Base-by-base conservation (phyloP, 2,113 vertebrate genomes). In the Oncorhynchus keta region DNA sequence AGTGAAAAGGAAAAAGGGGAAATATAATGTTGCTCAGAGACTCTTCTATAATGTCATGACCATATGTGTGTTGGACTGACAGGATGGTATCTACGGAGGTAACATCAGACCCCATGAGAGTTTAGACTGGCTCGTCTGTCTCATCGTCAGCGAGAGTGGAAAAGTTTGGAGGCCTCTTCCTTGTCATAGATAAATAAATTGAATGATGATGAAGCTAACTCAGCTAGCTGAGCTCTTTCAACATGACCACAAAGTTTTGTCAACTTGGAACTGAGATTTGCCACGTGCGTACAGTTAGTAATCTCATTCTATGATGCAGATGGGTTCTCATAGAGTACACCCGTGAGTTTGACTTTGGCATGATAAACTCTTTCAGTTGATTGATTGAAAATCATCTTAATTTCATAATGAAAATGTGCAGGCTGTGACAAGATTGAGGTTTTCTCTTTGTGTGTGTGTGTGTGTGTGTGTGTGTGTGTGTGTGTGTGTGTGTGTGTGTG, bases 11-110 rank as follows among this genome's bases (percentile, higher is more conserved):
- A 79, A 28, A 20, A 68, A 1, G 0, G 7, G 73, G 77, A 74
- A 82, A 88, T 69, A 39, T 74, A 66, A 62, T 74, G 61, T 45
- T 20, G 55, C 39, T 45, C 39, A 45, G 39, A 45, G 39, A 45
- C 39, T 45, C 9, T 45, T 45, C 39, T 45, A 12, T 11, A 9
- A 45, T 11, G 9, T 45, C 39, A 45, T 45, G 39, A 45, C 39
- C 39, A 45, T 45, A 45, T 45, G 39, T 11, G 39, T 45, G 39
- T 45, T 45, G 39, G 39, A 45, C 8, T 45, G 39, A 45, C 9
- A 45, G 39, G 39, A 9, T 45, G 39, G 9, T 11, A 45, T 45
- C 39, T 45, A 45, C 39, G 9, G 9, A 11, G 39, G 9, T 45
- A 39, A 39, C 39, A 8, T 39, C 39, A 39, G 39, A 39, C 39